Evolutionary conservation across 2,113 vertebrate species (phyloP).

Genomic region (Protobothrops mucrosquamatus): DNA sequence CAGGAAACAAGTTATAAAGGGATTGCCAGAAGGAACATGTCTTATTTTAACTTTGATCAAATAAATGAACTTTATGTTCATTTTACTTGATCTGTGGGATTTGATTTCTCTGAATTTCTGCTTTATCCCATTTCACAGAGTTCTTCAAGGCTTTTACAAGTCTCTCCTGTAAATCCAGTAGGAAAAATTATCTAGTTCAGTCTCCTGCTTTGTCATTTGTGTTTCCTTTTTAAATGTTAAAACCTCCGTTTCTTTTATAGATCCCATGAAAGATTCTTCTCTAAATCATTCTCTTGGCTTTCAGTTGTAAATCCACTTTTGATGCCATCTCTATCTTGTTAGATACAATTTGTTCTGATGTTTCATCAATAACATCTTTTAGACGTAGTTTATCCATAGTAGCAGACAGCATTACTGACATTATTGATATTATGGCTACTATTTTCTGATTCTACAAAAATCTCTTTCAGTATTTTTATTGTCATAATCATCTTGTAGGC

Average conservation of each 20-base stretch:
- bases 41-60: neutral
- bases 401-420: neutral
- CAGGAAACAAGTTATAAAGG: neutral
- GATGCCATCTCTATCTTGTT: neutral
- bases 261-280: neutral
- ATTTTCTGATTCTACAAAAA: neutral
- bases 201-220: neutral
- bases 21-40: neutral
- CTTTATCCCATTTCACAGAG: neutral
- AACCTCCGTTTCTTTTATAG: neutral
- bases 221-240: neutral
- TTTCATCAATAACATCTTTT: neutral
- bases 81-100: neutral
- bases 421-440: neutral
- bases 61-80: neutral
- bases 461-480: neutral
- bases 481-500: neutral
- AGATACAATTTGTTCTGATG: neutral
- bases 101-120: neutral
- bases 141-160: neutral
- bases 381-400: neutral
- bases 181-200: neutral
- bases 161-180: neutral
- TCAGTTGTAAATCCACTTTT: neutral
- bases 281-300: neutral